A percentile compares a stretch with the other conserved stretches of the same genome.
These are phyloP conservation scores for Epizoanthus rinbou DNA, from an alignment of 92 coral and sea anemone species.

Conservation along the genomic window DNA sequence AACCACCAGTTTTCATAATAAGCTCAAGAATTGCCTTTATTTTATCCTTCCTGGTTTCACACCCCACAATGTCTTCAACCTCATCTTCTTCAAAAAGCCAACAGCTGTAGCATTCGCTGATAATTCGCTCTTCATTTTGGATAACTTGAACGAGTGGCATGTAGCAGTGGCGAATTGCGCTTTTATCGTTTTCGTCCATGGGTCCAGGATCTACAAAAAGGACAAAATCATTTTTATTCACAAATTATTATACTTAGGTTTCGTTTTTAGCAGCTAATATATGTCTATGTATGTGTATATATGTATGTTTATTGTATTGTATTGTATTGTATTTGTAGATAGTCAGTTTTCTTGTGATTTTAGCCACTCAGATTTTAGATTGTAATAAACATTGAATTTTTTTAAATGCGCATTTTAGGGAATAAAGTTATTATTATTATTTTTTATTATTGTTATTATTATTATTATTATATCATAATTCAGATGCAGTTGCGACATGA, in stretches of 20 bases:
- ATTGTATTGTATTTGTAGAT: no score
- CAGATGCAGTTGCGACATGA: neutral
- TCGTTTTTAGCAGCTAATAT: no score
- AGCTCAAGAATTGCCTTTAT: neutral
- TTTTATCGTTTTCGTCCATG: neutral
- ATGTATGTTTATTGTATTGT: no score
- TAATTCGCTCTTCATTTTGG: neutral
- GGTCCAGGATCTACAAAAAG: conserved; percentile 3
- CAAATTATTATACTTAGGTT: no score
- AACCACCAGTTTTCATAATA: neutral
- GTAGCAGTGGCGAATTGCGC: neutral
- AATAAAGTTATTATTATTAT: no score
- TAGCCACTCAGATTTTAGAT: no score
- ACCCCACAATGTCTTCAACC: neutral
- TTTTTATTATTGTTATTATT: no score
- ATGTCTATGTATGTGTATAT: no score
- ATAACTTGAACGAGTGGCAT: neutral
- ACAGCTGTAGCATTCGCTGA: conserved; percentile 4
- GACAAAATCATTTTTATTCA: no score
- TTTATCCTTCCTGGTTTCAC: neutral
- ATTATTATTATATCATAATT: neutral
- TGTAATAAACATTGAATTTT: no score
- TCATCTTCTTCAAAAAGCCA: conserved; percentile 5
- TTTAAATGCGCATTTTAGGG: no score
- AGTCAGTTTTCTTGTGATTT: no score